phyloP scores from a whole-genome alignment of 2,113 vertebrate genomes.

The Dascyllus trimaculatus region DNA sequence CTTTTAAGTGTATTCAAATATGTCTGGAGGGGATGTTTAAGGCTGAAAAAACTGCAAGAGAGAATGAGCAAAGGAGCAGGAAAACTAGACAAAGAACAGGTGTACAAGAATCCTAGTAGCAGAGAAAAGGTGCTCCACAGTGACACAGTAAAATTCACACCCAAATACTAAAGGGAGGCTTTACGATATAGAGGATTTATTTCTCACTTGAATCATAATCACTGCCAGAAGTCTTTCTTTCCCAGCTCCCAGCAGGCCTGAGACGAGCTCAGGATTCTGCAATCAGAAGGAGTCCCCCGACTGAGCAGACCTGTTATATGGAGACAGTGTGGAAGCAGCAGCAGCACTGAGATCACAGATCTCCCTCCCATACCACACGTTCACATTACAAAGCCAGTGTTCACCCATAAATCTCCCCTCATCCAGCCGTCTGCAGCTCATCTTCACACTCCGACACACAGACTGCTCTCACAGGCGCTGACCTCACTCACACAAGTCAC shows the following conservation, averaged over 20 bases:
- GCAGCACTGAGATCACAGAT: slow-evolving; percentile 47
- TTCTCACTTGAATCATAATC: slow-evolving; percentile 40
- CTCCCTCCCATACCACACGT: slow-evolving; percentile 59
- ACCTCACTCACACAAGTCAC: slow-evolving; percentile 54
- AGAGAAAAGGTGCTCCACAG: not conserved
- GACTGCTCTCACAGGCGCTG: slow-evolving; percentile 52
- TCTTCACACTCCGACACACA: slow-evolving; percentile 70
- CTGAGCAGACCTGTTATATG: slow-evolving; percentile 35
- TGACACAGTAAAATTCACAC: slow-evolving; percentile 50
- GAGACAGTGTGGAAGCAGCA: slow-evolving; percentile 39
- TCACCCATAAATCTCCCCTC: slow-evolving; percentile 71
- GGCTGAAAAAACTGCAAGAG: no score
- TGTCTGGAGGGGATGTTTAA: no score
- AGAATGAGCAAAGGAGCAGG: not conserved
- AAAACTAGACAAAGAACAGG: not conserved
- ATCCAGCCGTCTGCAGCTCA: slow-evolving; percentile 79
- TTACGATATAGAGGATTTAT: slow-evolving; percentile 29
- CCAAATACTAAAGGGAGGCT: slow-evolving; percentile 5
- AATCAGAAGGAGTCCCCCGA: slow-evolving; percentile 41
- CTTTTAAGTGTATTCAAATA: no score
- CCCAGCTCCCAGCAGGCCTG: slow-evolving; percentile 26
- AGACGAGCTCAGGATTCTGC: slow-evolving; percentile 28
- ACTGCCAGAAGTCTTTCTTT: slow-evolving; percentile 54
- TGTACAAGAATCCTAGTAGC: not conserved
- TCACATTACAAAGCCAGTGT: slow-evolving; percentile 76